Base-by-base conservation (phyloP, 2,113 vertebrate species). In the Tupaia tana region DNA sequence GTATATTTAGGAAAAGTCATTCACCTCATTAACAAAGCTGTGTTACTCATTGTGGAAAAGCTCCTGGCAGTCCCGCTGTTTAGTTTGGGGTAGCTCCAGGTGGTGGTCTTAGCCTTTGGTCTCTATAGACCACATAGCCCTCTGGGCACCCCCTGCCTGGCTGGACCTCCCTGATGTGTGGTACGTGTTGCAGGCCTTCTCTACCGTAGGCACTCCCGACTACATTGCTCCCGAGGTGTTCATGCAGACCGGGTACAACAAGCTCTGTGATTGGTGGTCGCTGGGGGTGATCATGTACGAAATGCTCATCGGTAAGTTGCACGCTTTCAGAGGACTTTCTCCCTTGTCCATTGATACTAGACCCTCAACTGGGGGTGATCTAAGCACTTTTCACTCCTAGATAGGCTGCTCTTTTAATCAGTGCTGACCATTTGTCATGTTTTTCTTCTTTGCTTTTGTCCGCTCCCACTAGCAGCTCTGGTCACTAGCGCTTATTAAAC, bases 241-340 rank as follows among this genome's bases (percentile, higher is more conserved):
- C 98, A 99, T 99, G 99, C 99, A 99, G 96, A 99, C 99, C 0
- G 99, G 99, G 0, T 99, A 99, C 99, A 99, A 99, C 99, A 99
- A 99, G 96, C 99, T 99, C 0, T 99, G 99, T 87, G 99, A 99
- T 78, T 99, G 99, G 99, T 99, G 99, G 99, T 99, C 99, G 3
- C 98, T 99, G 6, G 99, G 99, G 3, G 99, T 99, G 98, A 99
- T 99, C 98, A 99, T 99, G 99, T 99, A 99, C 1, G 99, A 99
- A 98, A 99, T 99, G 99, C 92, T 99, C 95, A 99, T 99, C 0
- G 99, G 99, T 99, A 98, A 99, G 99, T 86, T 27, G 7, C 0
- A 0, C 73, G 93, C 83, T 64, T 74, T 3, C 89, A 67, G 2
- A 6, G 10, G 22, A 66, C 18, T 43, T 25, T 88, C 83, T 79